Conservation (phyloP, 2,113 vertebrate genomes). For the Blennius ocellaris region DNA sequence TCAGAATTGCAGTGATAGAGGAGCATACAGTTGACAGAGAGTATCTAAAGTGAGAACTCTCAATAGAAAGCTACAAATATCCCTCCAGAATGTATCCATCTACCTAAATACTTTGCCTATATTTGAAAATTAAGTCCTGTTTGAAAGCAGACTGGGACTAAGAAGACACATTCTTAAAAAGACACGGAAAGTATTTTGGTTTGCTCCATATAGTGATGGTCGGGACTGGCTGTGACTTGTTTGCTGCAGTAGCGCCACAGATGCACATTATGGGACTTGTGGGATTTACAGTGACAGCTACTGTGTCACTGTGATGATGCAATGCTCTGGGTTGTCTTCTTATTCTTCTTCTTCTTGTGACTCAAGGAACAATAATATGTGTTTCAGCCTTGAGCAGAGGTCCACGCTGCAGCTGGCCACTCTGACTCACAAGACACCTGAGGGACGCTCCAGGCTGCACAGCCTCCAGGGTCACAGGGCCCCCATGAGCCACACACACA, state of each 20-base stretch:
- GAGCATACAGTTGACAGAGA: too few species aligned
- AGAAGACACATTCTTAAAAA: too few species aligned
- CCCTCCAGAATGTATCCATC: too few species aligned
- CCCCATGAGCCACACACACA: background rate
- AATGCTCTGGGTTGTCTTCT: constrained; percentile 16
- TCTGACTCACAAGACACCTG: constrained; percentile 42
- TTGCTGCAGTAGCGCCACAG: constrained; percentile 26
- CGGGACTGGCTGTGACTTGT: constrained; percentile 3
- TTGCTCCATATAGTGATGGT: background rate
- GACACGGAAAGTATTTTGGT: background rate
- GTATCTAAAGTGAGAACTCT: too few species aligned
- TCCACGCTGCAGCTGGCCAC: constrained; percentile 1
- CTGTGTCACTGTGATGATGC: constrained; percentile 45
- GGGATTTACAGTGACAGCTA: constrained; percentile 29
- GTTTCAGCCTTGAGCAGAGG: constrained; percentile 3
- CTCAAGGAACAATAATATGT: constrained; percentile 34
- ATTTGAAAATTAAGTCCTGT: too few species aligned
- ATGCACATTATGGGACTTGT: constrained; percentile 16
- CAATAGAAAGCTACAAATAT: too few species aligned
- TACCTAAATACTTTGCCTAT: too few species aligned
- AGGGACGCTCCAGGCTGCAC: constrained; percentile 2
- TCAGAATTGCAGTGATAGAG: too few species aligned
- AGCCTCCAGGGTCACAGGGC: background rate
- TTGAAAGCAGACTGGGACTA: too few species aligned
- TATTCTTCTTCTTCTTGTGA: constrained; percentile 1